Evolutionary conservation across 2,888 invertebrate genomes (phyloP).

Genomic region (Athalia rosae): DNA sequence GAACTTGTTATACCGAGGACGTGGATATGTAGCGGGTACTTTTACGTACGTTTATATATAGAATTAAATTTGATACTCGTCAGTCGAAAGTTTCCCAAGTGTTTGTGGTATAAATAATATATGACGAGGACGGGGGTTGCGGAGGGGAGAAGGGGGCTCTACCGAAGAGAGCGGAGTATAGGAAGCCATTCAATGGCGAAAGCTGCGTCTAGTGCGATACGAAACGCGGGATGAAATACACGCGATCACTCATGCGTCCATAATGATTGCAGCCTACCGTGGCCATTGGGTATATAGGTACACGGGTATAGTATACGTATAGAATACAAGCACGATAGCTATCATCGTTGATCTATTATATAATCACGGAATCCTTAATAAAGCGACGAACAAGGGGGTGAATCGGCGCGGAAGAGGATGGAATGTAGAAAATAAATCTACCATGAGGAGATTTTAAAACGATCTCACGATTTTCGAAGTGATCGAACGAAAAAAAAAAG

Average conservation of each 20-base stretch:
- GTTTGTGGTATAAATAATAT: too few species aligned
- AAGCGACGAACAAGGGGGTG: background rate
- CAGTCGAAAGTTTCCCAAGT: too few species aligned
- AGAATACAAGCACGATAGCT: background rate
- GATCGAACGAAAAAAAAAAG: too few species aligned
- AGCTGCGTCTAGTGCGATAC: background rate
- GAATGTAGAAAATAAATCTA: background rate
- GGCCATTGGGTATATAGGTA: background rate
- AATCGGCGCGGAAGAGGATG: background rate
- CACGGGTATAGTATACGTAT: too few species aligned
- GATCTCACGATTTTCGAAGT: conserved; percentile 35
- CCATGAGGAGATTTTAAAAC: background rate
- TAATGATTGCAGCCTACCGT: conserved; percentile 19
- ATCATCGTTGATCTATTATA: conserved; percentile 24
- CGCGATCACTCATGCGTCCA: conserved; percentile 35
- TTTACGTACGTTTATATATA: too few species aligned
- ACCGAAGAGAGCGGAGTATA: background rate
- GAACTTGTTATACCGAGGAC: too few species aligned
- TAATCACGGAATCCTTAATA: conserved; percentile 43
- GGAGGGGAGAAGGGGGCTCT: too few species aligned
- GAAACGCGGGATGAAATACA: conserved; percentile 28
- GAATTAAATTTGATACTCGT: too few species aligned
- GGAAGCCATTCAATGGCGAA: conserved; percentile 20
- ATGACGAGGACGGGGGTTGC: too few species aligned
- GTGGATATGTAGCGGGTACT: too few species aligned